phyloP scores from a whole-genome alignment of 2,113 vertebrate genomes.

The Silurus meridionalis region DNA sequence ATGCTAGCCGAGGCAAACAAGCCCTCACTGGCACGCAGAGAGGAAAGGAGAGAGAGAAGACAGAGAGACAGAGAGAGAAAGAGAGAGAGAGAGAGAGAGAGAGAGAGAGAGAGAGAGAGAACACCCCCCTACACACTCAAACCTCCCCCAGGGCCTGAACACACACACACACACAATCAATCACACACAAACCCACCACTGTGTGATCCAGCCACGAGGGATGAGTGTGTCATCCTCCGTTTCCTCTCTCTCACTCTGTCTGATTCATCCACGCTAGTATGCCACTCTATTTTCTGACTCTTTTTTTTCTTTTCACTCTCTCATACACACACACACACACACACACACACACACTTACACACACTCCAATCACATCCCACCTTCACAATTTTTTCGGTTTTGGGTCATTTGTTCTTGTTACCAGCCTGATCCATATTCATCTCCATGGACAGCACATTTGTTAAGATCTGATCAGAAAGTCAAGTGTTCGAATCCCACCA shows the following conservation, averaged over 20 bases:
- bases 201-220: conserved; percentile 50
- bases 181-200: conserved; percentile 46
- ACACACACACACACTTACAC: neutral
- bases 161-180: conserved; percentile 48
- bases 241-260: conserved; percentile 44
- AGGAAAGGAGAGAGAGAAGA: neutral
- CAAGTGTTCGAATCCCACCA: no score
- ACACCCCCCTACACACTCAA: conserved; percentile 28
- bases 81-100: neutral
- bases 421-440: neutral
- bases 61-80: neutral
- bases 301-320: conserved; percentile 24
- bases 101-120: neutral
- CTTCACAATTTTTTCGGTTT: conserved; percentile 6
- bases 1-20: conserved; percentile 82
- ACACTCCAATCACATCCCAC: conserved; percentile 14
- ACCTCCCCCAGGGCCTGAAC: conserved; percentile 40
- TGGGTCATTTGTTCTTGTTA: conserved; percentile 45
- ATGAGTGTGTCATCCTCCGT: conserved; percentile 57
- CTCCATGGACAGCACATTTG: neutral
- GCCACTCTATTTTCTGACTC: conserved; percentile 38
- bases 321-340: conserved; percentile 1
- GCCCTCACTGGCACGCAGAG: conserved; percentile 66
- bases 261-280: conserved; percentile 42
- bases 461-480: no score